Evolutionary conservation across 2,797 vertebrate species (phyloP), one percentile per base, ranked within the genome.

Genomic region (Clamator glandarius): DNA sequence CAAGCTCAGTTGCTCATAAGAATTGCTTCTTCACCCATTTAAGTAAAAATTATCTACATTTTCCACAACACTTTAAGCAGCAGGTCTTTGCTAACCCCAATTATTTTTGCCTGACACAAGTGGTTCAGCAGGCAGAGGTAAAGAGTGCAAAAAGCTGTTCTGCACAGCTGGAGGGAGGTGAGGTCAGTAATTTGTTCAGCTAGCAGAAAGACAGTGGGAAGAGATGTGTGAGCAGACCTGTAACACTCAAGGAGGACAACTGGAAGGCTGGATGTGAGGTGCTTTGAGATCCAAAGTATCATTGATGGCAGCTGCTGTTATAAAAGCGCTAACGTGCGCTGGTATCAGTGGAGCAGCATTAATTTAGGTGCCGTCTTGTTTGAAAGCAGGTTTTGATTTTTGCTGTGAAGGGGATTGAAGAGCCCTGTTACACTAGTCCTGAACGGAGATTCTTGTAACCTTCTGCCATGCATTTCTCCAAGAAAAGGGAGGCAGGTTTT

Each of bases 11-110:
- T 94, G 55, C 66, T 92, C 81, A 39, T 79, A 81, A 72, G 74
- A 94, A 94, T 92, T 94, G 58, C n/a, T 84, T 88, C 86, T 87
- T 96, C 55, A 69, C 9, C 67, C 63, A 44, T 81, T 81, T 64
- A 68, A 91, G 59, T 61, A 41, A 75, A 92, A 88, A 68, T 48
- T 0, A 50, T 72, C 54, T 64, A 57, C 46, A 51, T 88, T 90
- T 86, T 90, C 66, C 35, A n/a, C 13, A 50, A 19, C 54, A 58
- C 36, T 86, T 94, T 75, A 58, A 66, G 62, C 55, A 90, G 46
- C 51, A 33, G 55, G 48, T 92, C 70, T 63, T 76, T 84, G 15
- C 66, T 93, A 93, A 87, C 74, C 83, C 86, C 46, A 20, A 74
- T 72, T 88, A 55, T 76, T 95, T 93, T 90, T 88, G 41, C 62